Conservation (phyloP, 2,113 vertebrate genomes). For the Perognathus longimembris region DNA sequence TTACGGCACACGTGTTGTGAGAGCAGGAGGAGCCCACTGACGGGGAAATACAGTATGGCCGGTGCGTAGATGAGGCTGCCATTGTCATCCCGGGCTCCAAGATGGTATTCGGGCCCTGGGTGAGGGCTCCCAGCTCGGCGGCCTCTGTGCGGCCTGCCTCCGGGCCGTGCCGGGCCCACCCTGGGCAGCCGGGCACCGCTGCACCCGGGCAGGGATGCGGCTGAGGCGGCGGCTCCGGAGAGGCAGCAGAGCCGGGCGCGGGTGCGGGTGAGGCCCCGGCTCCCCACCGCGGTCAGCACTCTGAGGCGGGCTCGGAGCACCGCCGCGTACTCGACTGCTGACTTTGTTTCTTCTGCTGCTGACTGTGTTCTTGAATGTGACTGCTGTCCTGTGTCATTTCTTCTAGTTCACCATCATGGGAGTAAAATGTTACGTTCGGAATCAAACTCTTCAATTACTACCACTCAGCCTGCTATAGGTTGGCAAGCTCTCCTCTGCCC, state of each 20-base stretch:
- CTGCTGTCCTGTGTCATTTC: slow-evolving; percentile 94
- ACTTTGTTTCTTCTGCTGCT: slow-evolving; percentile 91
- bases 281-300: no score
- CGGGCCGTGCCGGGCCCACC: no score
- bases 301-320: slow-evolving; percentile 82
- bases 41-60: not conserved
- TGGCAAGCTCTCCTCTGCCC: slow-evolving; percentile 98
- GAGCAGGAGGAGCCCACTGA: no score
- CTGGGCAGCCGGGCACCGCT: no score
- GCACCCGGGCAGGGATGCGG: no score
- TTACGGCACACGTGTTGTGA: not conserved
- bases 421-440: slow-evolving; percentile 99
- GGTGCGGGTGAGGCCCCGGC: no score
- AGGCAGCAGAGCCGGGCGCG: no score
- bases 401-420: slow-evolving; percentile 99
- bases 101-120: no score
- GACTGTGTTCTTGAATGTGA: slow-evolving; percentile 91
- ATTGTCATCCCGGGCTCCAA: no score
- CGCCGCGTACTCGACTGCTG: slow-evolving; percentile 86
- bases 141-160: no score
- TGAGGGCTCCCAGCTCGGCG: no score
- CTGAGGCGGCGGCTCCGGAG: no score
- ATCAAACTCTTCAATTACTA: slow-evolving; percentile 99
- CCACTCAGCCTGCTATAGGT: slow-evolving; percentile 99
- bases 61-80: not conserved